A percentile compares a stretch with the other conserved stretches of the same genome.
Evolutionary conservation across 92 coral and sea anemone genomes (phyloP).

Genomic region (Epizoanthus scotinus): DNA sequence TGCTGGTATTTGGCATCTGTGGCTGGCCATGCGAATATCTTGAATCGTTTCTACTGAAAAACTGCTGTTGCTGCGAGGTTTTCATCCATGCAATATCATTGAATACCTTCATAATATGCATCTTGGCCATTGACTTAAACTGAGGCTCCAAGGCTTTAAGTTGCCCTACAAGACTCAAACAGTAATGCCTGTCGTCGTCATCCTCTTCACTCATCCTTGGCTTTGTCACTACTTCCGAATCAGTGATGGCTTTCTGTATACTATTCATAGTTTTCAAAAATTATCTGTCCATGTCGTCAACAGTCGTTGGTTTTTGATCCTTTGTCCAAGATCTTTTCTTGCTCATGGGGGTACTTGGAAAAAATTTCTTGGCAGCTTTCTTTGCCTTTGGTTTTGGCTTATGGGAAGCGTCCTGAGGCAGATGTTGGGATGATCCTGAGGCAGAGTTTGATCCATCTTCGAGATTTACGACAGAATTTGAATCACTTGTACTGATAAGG

Average conservation of each 20-base stretch:
- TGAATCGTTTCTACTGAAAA: slow-evolving; percentile 5
- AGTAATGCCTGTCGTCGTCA: slow-evolving; percentile 34
- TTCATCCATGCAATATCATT: slow-evolving; percentile 31
- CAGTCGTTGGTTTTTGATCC: slow-evolving; percentile 2
- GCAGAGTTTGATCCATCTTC: slow-evolving; percentile 1
- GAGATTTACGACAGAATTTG: slow-evolving; percentile 2
- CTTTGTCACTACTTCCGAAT: slow-evolving; percentile 18
- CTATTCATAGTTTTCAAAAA: slow-evolving; percentile 10
- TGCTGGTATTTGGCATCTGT: background rate
- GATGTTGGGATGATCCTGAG: background rate
- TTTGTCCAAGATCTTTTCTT: slow-evolving; percentile 43
- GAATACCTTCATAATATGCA: slow-evolving; percentile 40
- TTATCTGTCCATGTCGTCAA: slow-evolving; percentile 35
- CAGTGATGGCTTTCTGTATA: slow-evolving; percentile 13
- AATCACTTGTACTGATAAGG: slow-evolving; percentile 2
- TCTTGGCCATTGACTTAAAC: slow-evolving; percentile 17
- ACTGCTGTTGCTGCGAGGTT: slow-evolving; percentile 13
- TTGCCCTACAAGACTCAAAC: slow-evolving; percentile 32
- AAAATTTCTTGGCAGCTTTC: slow-evolving; percentile 1
- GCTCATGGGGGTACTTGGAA: slow-evolving; percentile 3
- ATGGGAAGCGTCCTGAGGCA: slow-evolving; percentile 5
- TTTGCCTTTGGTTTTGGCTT: slow-evolving; percentile 11
- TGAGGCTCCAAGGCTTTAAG: slow-evolving; percentile 17
- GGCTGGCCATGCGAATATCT: slow-evolving; percentile 14
- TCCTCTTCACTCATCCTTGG: background rate